Evolutionary conservation across 1,140 invertebrate genomes (phyloP).

Genomic region (Sipha flava): DNA sequence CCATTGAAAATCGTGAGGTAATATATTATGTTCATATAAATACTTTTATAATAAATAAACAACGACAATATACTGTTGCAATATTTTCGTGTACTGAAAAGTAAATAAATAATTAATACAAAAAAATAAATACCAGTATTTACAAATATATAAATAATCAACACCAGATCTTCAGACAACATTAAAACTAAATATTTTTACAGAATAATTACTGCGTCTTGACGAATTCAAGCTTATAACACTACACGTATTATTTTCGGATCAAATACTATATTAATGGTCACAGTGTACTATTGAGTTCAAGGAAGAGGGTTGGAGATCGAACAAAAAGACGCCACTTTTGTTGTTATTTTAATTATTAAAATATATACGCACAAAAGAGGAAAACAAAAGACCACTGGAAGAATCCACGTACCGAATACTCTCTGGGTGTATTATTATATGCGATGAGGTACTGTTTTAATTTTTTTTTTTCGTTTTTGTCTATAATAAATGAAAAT

Average conservation of each 20-base stretch:
- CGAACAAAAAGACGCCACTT: neutral
- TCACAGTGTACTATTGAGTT: neutral
- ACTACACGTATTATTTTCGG: neutral
- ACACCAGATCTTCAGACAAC: too few species aligned
- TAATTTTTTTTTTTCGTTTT: neutral
- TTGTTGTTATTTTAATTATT: constrained; percentile 21
- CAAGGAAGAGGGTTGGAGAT: too few species aligned
- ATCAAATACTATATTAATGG: too few species aligned
- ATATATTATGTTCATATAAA: too few species aligned
- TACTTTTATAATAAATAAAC: too few species aligned
- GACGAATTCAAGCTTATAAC: neutral
- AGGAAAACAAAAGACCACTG: neutral
- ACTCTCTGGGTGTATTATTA: neutral
- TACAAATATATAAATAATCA: too few species aligned
- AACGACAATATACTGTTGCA: too few species aligned
- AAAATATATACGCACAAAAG: neutral
- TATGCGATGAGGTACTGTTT: neutral
- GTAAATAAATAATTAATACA: too few species aligned
- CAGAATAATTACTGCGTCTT: neutral
- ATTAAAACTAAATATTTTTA: too few species aligned
- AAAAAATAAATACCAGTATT: too few species aligned
- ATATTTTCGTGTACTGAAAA: too few species aligned
- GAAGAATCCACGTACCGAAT: neutral
- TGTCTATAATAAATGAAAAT: neutral
- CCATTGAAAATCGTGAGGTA: too few species aligned